These are phyloP conservation scores for Hedychridium roseum DNA, from an alignment of 2,888 invertebrate species.

Conservation along the genomic window DNA sequence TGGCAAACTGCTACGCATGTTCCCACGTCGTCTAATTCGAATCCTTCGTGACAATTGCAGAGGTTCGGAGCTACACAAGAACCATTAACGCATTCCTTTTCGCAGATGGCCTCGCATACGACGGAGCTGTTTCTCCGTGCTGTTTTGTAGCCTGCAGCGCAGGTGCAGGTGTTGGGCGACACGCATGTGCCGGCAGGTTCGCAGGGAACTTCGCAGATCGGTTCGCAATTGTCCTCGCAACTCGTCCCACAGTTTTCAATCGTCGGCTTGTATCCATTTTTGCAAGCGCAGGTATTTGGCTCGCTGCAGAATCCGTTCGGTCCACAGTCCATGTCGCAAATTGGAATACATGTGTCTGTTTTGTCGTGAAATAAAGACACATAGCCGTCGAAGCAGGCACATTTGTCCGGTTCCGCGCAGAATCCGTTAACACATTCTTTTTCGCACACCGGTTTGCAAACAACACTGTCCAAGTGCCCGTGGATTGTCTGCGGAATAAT, in stretches of 20 bases:
- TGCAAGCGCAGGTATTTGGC: slow-evolving; percentile 56
- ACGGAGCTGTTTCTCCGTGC: background rate
- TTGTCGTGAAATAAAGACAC: slow-evolving; percentile 22
- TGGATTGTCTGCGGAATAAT: too few species aligned
- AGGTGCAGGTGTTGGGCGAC: slow-evolving; percentile 42
- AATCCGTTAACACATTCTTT: slow-evolving; percentile 42
- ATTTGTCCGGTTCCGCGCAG: slow-evolving; percentile 37
- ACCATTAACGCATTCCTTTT: slow-evolving; percentile 41
- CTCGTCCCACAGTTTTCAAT: too few species aligned
- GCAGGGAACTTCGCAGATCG: slow-evolving; percentile 54
- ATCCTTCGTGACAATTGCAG: slow-evolving; percentile 35
- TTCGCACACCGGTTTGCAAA: slow-evolving; percentile 45
- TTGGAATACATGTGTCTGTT: slow-evolving; percentile 38
- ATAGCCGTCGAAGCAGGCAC: slow-evolving; percentile 34
- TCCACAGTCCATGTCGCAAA: slow-evolving; percentile 52
- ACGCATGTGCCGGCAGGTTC: slow-evolving; percentile 42
- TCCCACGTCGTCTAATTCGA: slow-evolving; percentile 19
- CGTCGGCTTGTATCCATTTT: slow-evolving; percentile 52
- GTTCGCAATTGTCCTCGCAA: too few species aligned
- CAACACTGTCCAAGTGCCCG: too few species aligned
- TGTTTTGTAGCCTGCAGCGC: slow-evolving; percentile 38
- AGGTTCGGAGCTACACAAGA: slow-evolving; percentile 36
- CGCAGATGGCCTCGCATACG: slow-evolving; percentile 46
- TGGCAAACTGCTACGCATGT: slow-evolving; percentile 48
- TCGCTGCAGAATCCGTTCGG: slow-evolving; percentile 62